Percentiles rank a stretch among this genome's conserved stretches.
phyloP scores from a whole-genome alignment of 2,888 invertebrate species.

The Bugula neritina region DNA sequence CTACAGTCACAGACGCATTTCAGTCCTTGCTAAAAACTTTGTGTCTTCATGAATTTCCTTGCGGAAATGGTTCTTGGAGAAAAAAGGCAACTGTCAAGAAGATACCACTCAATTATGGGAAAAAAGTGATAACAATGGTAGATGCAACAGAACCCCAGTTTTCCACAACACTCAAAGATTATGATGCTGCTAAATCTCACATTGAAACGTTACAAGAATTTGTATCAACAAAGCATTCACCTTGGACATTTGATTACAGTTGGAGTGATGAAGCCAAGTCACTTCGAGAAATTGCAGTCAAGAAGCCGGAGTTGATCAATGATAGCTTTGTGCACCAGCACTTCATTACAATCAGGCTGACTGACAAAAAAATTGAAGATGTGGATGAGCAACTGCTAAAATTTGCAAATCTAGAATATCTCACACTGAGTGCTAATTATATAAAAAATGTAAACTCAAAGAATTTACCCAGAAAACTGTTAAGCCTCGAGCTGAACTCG shows the following conservation, averaged over 20 bases:
- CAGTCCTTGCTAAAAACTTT: conserved; percentile 44
- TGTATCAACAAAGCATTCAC: conserved; percentile 39
- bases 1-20: conserved; percentile 35
- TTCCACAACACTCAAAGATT: conserved; percentile 8
- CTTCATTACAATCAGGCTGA: conserved; percentile 48
- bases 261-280: conserved; percentile 49
- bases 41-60: conserved; percentile 49
- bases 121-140: conserved; percentile 22
- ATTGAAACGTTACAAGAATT: conserved; percentile 25
- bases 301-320: conserved; percentile 49
- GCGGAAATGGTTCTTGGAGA: conserved; percentile 49
- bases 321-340: conserved; percentile 43
- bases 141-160: conserved; percentile 27
- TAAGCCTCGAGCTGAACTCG: conserved; percentile 50
- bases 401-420: conserved; percentile 45
- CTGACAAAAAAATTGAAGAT: conserved; percentile 46
- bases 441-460: conserved; percentile 41
- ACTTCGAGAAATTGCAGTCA: conserved; percentile 48
- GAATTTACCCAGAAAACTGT: conserved; percentile 41
- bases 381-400: conserved; percentile 42
- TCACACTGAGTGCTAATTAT: conserved; percentile 47
- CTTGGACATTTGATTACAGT: conserved; percentile 50
- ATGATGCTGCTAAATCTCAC: conserved; percentile 23
- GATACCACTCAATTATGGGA: conserved; percentile 23
- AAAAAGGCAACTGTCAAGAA: conserved; percentile 28